phyloP scores from a whole-genome alignment of 2,888 invertebrate species.

The Stenoptilia bipunctidactyla region DNA sequence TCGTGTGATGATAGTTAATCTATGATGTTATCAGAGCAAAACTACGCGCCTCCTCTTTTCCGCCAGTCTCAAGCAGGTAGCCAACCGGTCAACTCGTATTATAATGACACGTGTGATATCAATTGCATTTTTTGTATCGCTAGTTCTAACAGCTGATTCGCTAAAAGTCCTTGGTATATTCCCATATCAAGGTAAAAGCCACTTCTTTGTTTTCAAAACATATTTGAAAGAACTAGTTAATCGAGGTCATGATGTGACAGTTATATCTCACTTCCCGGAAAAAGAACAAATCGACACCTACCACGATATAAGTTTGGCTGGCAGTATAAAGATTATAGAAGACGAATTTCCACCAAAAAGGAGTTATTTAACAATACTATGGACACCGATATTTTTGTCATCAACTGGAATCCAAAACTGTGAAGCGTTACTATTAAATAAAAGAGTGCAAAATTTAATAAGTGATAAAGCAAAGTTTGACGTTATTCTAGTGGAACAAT shows the following conservation, averaged over 20 bases:
- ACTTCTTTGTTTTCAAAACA: slow-evolving; percentile 75
- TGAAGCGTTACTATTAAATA: slow-evolving; percentile 34
- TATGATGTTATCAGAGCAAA: too few species aligned
- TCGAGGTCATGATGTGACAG: slow-evolving; percentile 76
- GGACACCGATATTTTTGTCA: slow-evolving; percentile 23
- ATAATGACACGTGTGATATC: too few species aligned
- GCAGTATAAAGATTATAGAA: slow-evolving; percentile 28
- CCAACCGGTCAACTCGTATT: too few species aligned
- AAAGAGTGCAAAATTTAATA: slow-evolving; percentile 42
- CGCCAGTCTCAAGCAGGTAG: too few species aligned
- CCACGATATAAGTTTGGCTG: slow-evolving; percentile 67
- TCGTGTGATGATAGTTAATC: too few species aligned
- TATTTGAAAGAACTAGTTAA: slow-evolving; percentile 70
- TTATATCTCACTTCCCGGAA: slow-evolving; percentile 75
- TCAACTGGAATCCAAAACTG: slow-evolving; percentile 38
- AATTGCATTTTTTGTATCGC: too few species aligned
- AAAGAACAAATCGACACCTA: slow-evolving; percentile 63
- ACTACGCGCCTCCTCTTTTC: too few species aligned
- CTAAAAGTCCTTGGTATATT: slow-evolving; percentile 74
- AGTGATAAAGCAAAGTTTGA: slow-evolving; percentile 70
- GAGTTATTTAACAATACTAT: slow-evolving; percentile 27
- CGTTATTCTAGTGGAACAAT: slow-evolving; percentile 77
- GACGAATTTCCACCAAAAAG: slow-evolving; percentile 25
- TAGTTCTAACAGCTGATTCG: slow-evolving; percentile 10
- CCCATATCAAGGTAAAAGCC: slow-evolving; percentile 77